Percentiles rank a stretch among this genome's conserved stretches.
Evolutionary conservation across 2,888 invertebrate genomes (phyloP).

Genomic region (Platynereis dumerilii): DNA sequence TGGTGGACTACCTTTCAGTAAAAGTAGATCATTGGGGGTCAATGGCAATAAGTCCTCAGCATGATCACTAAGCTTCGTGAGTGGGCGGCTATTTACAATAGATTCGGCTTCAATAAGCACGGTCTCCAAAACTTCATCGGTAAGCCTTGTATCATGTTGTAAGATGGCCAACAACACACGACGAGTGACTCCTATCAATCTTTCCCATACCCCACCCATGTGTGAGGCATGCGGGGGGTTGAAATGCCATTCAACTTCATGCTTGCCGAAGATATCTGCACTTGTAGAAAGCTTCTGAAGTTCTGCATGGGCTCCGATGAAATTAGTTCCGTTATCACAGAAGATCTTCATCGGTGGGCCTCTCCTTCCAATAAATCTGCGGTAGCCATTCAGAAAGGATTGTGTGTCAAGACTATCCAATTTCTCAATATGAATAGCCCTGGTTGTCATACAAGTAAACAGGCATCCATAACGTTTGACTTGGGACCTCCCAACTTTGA

Average conservation of each 20-base stretch:
- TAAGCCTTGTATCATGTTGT: constrained; percentile 19
- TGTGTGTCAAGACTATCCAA: constrained; percentile 14
- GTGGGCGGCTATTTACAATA: constrained; percentile 35
- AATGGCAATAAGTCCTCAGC: no score
- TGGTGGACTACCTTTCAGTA: no score
- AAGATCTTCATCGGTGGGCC: background rate
- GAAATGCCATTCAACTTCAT: no score
- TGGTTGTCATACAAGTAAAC: no score
- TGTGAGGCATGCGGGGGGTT: no score
- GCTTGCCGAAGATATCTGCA: no score
- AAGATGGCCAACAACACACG: constrained; percentile 34
- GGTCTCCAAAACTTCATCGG: constrained; percentile 33
- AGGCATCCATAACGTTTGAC: constrained; percentile 42
- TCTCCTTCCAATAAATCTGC: constrained; percentile 2
- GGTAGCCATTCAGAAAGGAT: constrained; percentile 4
- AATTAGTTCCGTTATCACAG: constrained; percentile 15
- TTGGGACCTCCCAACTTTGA: constrained; percentile 41
- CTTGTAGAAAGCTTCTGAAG: no score
- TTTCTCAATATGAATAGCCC: constrained; percentile 16
- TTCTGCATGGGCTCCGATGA: constrained; percentile 23
- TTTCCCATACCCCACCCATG: no score
- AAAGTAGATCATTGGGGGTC: no score
- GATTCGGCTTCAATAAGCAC: constrained; percentile 35
- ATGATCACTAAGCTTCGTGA: no score
- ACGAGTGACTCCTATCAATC: constrained; percentile 40